Evolutionary conservation across 2,113 vertebrate species (phyloP), one percentile per base, ranked within the genome.

Genomic region (Chionis minor): DNA sequence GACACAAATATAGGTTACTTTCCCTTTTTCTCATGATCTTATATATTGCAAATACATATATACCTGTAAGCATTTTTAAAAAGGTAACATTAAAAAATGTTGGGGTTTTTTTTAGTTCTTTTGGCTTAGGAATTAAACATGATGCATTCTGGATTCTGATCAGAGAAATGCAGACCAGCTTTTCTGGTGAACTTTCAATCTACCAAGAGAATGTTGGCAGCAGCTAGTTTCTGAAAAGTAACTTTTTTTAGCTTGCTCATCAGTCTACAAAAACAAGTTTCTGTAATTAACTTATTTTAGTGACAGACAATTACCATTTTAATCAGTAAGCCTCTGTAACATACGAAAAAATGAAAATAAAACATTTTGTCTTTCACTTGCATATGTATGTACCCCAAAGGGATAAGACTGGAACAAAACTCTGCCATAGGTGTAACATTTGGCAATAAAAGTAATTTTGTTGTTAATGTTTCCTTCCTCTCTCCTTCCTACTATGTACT

Each of bases 201-300:
- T 87, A 70, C 61, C 38, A 73, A 91, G 32, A 84, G 9, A 83
- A 77, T 30, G 40, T 24, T 91, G 67, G 38, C 90, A 89, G 51
- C n/a, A 96, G 18, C 14, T 42, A 42, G 17, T 63, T 93, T 89
- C 69, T 91, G 32, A 78, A 91, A 78, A 86, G 26, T 38, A 30
- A 59, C 21, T 49, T 84, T 74, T 81, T 94, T 75, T 32, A 74
- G 19, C 45, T 87, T 90, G 24, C 32, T 97, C 44, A 89, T 87
- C 73, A 81, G 19, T 74, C 70, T 85, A 62, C 32, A 47, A 16
- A 91, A 91, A 81, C 14, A 94, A 62, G 27, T 94, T 81, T 91
- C 65, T 91, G 81, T 95, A 86, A 90, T 56, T 94, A 91, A 91
- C 65, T 82, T 72, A 20, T 84, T 92, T 77, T 66, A 74, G 55